Conservation (phyloP, 2,113 vertebrate genomes). For the Clinocottus analis region DNA sequence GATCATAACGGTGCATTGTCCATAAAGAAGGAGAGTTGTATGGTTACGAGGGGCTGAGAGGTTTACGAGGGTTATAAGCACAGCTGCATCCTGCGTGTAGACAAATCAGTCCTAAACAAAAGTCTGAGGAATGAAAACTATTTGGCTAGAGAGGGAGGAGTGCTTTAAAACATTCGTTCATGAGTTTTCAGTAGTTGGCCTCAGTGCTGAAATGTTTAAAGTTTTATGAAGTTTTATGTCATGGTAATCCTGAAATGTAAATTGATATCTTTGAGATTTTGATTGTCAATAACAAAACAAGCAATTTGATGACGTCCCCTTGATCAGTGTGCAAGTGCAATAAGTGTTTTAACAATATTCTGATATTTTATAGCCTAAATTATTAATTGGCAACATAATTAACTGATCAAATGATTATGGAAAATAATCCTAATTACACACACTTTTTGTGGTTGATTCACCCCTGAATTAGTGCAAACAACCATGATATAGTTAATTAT, state of each 20-base stretch:
- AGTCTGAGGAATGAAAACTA: constrained; percentile 40
- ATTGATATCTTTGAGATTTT: neutral
- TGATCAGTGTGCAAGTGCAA: neutral
- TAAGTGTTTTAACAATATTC: neutral
- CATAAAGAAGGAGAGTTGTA: constrained; percentile 43
- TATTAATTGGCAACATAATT: neutral
- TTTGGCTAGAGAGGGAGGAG: constrained; percentile 18
- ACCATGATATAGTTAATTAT: neutral
- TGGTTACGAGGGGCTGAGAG: constrained; percentile 41
- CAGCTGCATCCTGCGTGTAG: constrained; percentile 73
- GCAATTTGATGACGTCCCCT: neutral
- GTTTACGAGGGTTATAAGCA: constrained; percentile 63
- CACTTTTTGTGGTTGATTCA: neutral
- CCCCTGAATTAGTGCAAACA: neutral
- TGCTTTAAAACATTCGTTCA: constrained; percentile 15
- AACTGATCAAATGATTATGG: neutral
- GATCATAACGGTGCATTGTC: constrained; percentile 63
- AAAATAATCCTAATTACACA: neutral
- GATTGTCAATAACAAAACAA: neutral
- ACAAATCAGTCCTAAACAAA: constrained; percentile 35
- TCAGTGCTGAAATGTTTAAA: neutral
- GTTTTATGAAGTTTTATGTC: neutral
- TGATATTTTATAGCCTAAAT: neutral
- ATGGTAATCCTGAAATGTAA: neutral
- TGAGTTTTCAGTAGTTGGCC: neutral